Conservation (phyloP, 2,888 invertebrate species). For the Escarpia spicata region DNA sequence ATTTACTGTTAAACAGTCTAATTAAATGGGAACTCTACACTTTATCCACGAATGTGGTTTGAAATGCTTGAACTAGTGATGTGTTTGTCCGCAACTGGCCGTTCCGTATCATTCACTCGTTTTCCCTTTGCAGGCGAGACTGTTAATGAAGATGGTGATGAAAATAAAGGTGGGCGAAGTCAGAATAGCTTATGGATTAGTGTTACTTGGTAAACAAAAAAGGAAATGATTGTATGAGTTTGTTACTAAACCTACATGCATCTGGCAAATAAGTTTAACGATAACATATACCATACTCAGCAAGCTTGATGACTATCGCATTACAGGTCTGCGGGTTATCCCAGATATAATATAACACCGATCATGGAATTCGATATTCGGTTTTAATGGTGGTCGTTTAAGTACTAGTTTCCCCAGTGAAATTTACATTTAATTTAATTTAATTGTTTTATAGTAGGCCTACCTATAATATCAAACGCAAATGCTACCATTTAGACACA, state of each 20-base stretch:
- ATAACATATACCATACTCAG: not conserved
- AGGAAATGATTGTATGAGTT: no score
- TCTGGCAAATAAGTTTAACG: no score
- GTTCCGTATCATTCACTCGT: not conserved
- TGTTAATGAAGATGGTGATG: not conserved
- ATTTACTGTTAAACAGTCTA: no score
- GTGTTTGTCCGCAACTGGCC: not conserved
- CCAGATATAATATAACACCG: not conserved
- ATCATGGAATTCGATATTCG: not conserved
- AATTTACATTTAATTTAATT: no score
- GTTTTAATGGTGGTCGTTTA: not conserved
- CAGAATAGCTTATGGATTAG: not conserved
- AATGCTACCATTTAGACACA: no score
- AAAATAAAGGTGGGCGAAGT: not conserved
- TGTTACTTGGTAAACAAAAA: not conserved
- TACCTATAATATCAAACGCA: no score
- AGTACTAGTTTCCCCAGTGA: not conserved
- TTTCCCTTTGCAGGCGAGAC: not conserved
- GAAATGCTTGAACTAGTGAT: no score
- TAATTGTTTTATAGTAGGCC: no score
- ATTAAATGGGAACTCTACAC: no score
- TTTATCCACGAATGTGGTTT: no score
- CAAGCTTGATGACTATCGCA: not conserved
- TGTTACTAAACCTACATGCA: no score
- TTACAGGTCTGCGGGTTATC: not conserved